Evolutionary conservation across 2,888 invertebrate genomes (phyloP).

Genomic region (Hydrotaea cyrtoneurina): DNA sequence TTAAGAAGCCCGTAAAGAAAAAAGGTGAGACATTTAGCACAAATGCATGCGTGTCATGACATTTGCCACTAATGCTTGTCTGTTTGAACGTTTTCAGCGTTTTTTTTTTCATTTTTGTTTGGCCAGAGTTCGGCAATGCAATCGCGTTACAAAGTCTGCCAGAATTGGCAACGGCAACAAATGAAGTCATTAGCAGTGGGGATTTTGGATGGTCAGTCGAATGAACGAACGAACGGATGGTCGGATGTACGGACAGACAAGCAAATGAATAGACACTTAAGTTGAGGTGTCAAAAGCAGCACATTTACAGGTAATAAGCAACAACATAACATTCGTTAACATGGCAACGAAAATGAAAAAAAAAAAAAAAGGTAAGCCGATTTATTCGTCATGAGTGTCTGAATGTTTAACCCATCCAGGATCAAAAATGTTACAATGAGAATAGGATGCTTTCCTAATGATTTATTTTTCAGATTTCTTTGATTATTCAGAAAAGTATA

Average conservation of each 20-base stretch:
- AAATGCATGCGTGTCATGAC: slow-evolving; percentile 68
- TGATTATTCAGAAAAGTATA: too few relatives aligned
- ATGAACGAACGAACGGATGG: slow-evolving; percentile 46
- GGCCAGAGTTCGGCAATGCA: slow-evolving; percentile 48
- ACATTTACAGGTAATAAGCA: slow-evolving; percentile 64
- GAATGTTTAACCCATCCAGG: slow-evolving; percentile 5
- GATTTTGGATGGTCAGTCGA: slow-evolving; percentile 40
- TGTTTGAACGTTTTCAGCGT: slow-evolving; percentile 53
- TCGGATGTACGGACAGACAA: slow-evolving; percentile 51
- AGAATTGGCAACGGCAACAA: slow-evolving; percentile 28
- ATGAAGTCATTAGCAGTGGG: slow-evolving; percentile 37
- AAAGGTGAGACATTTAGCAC: slow-evolving; percentile 67
- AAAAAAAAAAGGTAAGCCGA: slow-evolving; percentile 10
- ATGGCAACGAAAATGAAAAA: too few relatives aligned
- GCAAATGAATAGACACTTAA: slow-evolving; percentile 59
- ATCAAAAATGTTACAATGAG: too few relatives aligned
- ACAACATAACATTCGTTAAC: slow-evolving; percentile 58
- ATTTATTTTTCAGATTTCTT: too few relatives aligned
- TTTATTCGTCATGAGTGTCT: not conserved
- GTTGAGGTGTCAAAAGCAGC: slow-evolving; percentile 66
- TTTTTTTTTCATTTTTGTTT: slow-evolving; percentile 24
- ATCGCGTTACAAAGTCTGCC: slow-evolving; percentile 16
- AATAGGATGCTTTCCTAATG: too few relatives aligned
- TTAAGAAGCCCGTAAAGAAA: slow-evolving; percentile 45
- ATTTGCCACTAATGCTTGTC: slow-evolving; percentile 64